Evolutionary conservation across 1,140 invertebrate genomes (phyloP).

Genomic region (Neelides sp.): DNA sequence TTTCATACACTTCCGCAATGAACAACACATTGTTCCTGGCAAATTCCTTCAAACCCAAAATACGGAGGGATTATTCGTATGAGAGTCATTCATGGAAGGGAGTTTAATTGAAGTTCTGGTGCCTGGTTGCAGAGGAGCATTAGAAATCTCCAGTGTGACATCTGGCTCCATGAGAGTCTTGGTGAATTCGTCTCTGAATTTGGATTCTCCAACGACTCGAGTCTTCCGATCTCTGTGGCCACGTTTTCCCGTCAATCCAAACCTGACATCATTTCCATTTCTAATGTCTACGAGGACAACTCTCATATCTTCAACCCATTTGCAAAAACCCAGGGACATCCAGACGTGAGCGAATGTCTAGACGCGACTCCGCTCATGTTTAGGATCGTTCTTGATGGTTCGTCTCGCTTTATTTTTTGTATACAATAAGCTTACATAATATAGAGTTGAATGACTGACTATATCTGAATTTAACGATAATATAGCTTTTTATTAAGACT

Average conservation of each 20-base stretch:
- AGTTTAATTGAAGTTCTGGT: too few species aligned
- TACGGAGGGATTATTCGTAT: too few species aligned
- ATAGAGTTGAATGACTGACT: too few species aligned
- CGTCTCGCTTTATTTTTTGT: background rate
- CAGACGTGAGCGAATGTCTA: constrained; percentile 29
- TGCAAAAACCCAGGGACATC: constrained; percentile 23
- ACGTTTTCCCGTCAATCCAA: constrained; percentile 18
- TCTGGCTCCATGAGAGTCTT: constrained; percentile 30
- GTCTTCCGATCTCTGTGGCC: constrained; percentile 28
- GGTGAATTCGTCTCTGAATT: constrained; percentile 30
- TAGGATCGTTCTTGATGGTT: constrained; percentile 29
- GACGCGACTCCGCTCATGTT: constrained; percentile 27
- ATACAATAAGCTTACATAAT: too few species aligned
- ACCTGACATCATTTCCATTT: constrained; percentile 26
- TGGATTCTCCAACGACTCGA: constrained; percentile 30
- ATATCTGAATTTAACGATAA: too few species aligned
- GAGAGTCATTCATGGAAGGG: too few species aligned
- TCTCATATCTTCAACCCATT: constrained; percentile 24
- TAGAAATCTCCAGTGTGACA: constrained; percentile 27
- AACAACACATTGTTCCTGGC: too few species aligned
- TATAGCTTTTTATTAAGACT: too few species aligned
- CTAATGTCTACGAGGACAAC: constrained; percentile 29
- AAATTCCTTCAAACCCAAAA: too few species aligned
- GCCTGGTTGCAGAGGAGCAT: constrained; percentile 20
- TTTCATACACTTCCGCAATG: background rate